Evolutionary conservation across 2,113 vertebrate species (phyloP).

Genomic region (Charina bottae): DNA sequence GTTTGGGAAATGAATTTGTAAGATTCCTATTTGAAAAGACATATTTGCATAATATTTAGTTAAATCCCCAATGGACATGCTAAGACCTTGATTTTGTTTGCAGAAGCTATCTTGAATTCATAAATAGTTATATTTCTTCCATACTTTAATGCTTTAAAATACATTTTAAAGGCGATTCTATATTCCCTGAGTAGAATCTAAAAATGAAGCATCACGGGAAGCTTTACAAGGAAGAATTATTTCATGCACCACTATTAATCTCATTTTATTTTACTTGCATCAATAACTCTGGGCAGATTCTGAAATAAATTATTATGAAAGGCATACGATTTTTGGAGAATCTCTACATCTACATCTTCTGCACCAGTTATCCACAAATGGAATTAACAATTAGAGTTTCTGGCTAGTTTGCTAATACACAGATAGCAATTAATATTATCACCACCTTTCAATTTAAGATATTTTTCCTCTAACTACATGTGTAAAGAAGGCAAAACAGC

Average conservation of each 20-base stretch:
- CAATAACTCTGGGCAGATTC: slow-evolving; percentile 32
- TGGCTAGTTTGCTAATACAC: neutral
- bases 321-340: neutral
- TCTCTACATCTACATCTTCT: neutral
- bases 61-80: slow-evolving; percentile 52
- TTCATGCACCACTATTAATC: slow-evolving; percentile 25
- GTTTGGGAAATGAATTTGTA: slow-evolving; percentile 51
- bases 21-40: slow-evolving; percentile 62
- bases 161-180: slow-evolving; percentile 39
- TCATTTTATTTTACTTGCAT: slow-evolving; percentile 36
- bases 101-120: slow-evolving; percentile 54
- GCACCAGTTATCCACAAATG: neutral
- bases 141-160: slow-evolving; percentile 15
- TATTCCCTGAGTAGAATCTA: slow-evolving; percentile 25
- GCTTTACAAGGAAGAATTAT: slow-evolving; percentile 22
- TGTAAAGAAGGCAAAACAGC: neutral
- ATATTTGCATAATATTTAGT: slow-evolving; percentile 59
- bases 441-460: neutral
- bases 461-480: neutral
- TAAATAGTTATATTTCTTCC: slow-evolving; percentile 42
- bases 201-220: slow-evolving; percentile 31
- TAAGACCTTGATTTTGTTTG: slow-evolving; percentile 50
- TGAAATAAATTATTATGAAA: slow-evolving; percentile 37
- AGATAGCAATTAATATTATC: neutral
- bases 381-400: neutral